Evolutionary conservation across 1,140 invertebrate species (phyloP), one percentile per base, ranked within the genome.

Genomic region (Rhyzopertha dominica): DNA sequence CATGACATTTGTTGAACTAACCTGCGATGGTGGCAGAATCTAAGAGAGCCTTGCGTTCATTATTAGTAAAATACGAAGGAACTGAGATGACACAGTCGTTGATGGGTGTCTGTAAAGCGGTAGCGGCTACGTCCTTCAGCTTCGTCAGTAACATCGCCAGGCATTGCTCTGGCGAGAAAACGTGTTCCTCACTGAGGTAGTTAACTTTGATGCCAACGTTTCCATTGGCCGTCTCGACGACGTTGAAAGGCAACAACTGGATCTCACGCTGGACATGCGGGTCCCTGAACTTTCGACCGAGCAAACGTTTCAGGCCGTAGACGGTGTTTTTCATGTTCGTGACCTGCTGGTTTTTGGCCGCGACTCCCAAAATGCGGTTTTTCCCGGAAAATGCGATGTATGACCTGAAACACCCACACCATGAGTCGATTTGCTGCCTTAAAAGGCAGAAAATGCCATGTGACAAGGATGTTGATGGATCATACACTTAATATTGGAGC

Each of bases 321-420:
- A 98, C 79, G 42, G 96, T 98, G 66, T 97, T 99, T 67, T 92
- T 95, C 76, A 96, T 84, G 66, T 99, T 99, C 51, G 92, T 97
- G 9, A 96, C 84, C 71, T 88, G 84, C 66, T 98, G 93, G 66
- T 96, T 96, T 68, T 96, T 97, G 18, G 95, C 95, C 29, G 92
- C 90, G 13, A 95, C 91, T 25, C 96, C 96, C 60, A 99, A 78
- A 55, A 90, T 85, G 56, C 96, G 81, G 58, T 87, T 93, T 62
- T 90, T 93, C 25, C 82, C 82, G 62, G 87, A 90, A 70, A 98
- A 95, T 18, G 94, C 93, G 10, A 99, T 89, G 73, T 81, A 97
- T 73, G 95, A 85, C 73, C 94, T 97, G 14, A 22, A 39, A 34
- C 43, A 31, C 38, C 38, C 38, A 48, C 46, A 42, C 20, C 29